These are phyloP conservation scores for Ceratina calcarata DNA, from an alignment of 1,140 invertebrate species.

Conservation along the genomic window DNA sequence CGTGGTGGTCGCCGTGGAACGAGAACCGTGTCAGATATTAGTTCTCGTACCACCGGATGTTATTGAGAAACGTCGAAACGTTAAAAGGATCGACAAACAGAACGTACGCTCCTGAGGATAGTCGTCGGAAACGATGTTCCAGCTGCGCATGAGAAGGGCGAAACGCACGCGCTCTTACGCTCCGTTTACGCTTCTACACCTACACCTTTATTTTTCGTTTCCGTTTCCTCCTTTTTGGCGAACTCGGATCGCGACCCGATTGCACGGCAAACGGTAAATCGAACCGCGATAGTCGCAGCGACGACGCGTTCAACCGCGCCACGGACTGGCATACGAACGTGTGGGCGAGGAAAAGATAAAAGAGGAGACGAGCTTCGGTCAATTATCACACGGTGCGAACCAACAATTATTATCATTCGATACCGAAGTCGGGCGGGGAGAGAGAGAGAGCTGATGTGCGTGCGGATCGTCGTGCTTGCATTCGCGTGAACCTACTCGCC, in stretches of 20 bases:
- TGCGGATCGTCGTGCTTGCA: conserved; percentile 13
- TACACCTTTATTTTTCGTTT: background rate
- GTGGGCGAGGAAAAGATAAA: background rate
- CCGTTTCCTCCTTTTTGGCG: background rate
- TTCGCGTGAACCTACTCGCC: background rate
- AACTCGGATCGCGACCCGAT: background rate
- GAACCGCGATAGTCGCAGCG: background rate
- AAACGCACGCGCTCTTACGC: conserved; percentile 55
- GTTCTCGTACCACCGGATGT: background rate
- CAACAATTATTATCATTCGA: conserved; percentile 16
- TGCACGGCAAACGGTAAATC: background rate
- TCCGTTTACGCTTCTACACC: conserved; percentile 44
- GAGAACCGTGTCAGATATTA: background rate
- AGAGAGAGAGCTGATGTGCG: no score
- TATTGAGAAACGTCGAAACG: background rate
- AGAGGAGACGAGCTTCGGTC: background rate
- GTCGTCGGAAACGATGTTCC: conserved; percentile 56
- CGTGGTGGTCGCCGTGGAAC: background rate
- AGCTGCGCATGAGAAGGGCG: conserved; percentile 61
- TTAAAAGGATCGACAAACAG: background rate
- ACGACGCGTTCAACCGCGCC: background rate
- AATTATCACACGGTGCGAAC: background rate
- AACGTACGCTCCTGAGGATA: conserved; percentile 50
- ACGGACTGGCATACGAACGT: background rate
- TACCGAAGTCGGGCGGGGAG: background rate